A percentile compares a stretch with the other conserved stretches of the same genome.
These are phyloP conservation scores for Lepeophtheirus nordmannii DNA, from an alignment of 2,888 invertebrate species.

Conservation along the genomic window DNA sequence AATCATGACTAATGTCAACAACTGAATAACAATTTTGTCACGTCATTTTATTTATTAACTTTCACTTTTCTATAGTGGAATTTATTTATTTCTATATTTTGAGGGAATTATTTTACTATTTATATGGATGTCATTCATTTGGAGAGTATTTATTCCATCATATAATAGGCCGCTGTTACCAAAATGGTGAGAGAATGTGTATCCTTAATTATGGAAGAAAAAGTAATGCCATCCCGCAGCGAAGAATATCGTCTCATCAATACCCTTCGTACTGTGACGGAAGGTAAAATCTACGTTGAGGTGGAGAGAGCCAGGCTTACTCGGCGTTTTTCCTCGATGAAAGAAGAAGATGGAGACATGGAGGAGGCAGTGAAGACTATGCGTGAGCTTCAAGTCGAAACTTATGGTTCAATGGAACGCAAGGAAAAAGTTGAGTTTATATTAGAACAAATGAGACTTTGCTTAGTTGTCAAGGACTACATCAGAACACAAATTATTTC, in stretches of 20 bases:
- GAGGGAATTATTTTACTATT: too few relatives aligned
- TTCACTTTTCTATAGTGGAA: too few relatives aligned
- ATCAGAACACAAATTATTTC: constrained; percentile 95
- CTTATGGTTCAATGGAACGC: constrained; percentile 97
- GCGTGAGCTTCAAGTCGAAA: constrained; percentile 91
- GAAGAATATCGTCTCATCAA: constrained; percentile 85
- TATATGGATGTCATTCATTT: too few relatives aligned
- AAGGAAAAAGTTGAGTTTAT: constrained; percentile 89
- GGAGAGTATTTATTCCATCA: not conserved
- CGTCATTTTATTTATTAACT: too few relatives aligned
- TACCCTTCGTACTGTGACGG: constrained; percentile 81
- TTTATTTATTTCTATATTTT: too few relatives aligned
- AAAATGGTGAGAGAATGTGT: constrained; percentile 58
- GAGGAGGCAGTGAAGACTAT: constrained; percentile 81
- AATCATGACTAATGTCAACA: too few relatives aligned
- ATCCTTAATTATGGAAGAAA: constrained; percentile 5
- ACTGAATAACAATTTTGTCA: too few relatives aligned
- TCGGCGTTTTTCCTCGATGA: constrained; percentile 45
- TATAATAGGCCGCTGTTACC: constrained; percentile 62
- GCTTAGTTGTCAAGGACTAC: constrained; percentile 85
- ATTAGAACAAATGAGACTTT: constrained; percentile 94
- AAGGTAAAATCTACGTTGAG: constrained; percentile 94
- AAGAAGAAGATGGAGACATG: constrained; percentile 44
- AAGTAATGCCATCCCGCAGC: constrained; percentile 46
- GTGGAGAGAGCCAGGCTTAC: constrained; percentile 92